A percentile compares a stretch with the other conserved stretches of the same genome.
Evolutionary conservation across 2,113 vertebrate genomes (phyloP).

Genomic region (Chauna torquata): DNA sequence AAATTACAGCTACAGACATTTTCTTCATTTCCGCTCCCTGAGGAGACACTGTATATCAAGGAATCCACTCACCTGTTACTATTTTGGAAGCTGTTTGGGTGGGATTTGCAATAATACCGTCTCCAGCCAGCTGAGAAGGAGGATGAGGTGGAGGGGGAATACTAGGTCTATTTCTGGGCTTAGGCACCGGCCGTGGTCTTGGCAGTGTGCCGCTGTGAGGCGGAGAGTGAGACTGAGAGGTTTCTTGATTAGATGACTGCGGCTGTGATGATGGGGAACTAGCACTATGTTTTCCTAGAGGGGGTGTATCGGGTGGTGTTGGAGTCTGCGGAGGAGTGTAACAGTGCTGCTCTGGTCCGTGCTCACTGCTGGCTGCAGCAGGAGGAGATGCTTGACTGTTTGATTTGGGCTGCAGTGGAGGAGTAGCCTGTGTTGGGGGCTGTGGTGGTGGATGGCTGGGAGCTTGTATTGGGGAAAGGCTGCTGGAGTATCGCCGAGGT

Average conservation of each 20-base stretch:
- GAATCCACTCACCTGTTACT: slow-evolving; percentile 85
- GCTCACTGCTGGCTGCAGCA: slow-evolving; percentile 50
- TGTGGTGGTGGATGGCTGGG: slow-evolving; percentile 93
- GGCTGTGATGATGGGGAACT: background rate
- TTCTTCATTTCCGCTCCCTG: background rate
- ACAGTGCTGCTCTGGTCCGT: slow-evolving; percentile 71
- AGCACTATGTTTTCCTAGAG: slow-evolving; percentile 68
- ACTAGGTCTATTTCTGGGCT: slow-evolving; percentile 89
- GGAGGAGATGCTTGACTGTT: slow-evolving; percentile 12
- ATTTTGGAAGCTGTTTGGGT: slow-evolving; percentile 78
- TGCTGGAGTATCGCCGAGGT: slow-evolving; percentile 86
- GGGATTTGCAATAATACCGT: slow-evolving; percentile 51
- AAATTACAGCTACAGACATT: background rate
- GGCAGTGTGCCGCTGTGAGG: slow-evolving; percentile 83
- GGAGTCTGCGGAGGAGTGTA: slow-evolving; percentile 85
- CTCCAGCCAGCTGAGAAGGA: slow-evolving; percentile 53
- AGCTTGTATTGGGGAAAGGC: slow-evolving; percentile 87
- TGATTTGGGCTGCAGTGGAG: slow-evolving; percentile 61
- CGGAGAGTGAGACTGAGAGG: slow-evolving; percentile 39
- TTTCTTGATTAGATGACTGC: slow-evolving; percentile 61
- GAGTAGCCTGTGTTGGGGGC: slow-evolving; percentile 82
- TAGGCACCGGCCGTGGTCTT: slow-evolving; percentile 89
- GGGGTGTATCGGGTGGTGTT: slow-evolving; percentile 89
- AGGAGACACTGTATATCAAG: accelerated
- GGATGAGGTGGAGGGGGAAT: slow-evolving; percentile 93